phyloP scores from a whole-genome alignment of 2,113 vertebrate species.

The Etia nguti region DNA sequence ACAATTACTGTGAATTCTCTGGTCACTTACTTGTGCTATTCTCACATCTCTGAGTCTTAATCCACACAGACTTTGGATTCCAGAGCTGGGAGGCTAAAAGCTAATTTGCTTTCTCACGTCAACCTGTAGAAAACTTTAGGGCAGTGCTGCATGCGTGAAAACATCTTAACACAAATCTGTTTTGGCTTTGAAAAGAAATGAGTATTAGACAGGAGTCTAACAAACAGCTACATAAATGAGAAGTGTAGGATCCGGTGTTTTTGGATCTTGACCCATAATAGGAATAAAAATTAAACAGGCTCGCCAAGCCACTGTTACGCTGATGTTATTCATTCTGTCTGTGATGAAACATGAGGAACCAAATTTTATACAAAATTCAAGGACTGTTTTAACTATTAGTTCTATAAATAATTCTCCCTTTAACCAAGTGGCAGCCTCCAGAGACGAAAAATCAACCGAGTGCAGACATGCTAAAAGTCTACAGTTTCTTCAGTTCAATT shows the following conservation, averaged over 20 bases:
- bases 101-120: not conserved
- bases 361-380: not conserved
- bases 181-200: not conserved
- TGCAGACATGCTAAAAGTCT: not conserved
- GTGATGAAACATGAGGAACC: not conserved
- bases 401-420: not conserved
- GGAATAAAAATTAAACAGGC: too few species aligned
- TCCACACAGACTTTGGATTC: not conserved
- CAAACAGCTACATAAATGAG: not conserved
- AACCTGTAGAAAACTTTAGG: not conserved
- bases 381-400: not conserved
- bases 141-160: not conserved
- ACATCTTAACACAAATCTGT: not conserved
- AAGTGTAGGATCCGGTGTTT: not conserved
- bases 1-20: not conserved
- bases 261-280: too few species aligned
- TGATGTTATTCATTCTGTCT: not conserved
- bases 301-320: rapidly evolving
- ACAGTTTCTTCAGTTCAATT: not conserved
- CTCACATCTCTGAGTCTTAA: not conserved
- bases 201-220: not conserved
- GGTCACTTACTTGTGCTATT: not conserved
- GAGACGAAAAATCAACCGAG: not conserved
- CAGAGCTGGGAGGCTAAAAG: not conserved
- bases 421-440: not conserved